phyloP scores from a whole-genome alignment of 2,797 vertebrate genomes.

The Phrynocephalus guinanensis region DNA sequence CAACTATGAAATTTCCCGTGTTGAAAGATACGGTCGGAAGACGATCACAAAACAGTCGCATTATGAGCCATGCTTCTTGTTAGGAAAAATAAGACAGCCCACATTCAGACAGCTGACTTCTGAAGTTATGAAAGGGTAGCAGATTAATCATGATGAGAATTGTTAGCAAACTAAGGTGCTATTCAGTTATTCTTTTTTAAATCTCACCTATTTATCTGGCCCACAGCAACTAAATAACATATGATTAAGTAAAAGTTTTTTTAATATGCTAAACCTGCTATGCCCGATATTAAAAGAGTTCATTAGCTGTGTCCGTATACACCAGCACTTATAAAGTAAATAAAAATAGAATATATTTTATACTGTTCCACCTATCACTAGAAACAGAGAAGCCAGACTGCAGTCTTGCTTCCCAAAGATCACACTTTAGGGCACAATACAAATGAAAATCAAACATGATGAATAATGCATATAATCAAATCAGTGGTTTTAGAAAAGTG shows the following conservation, averaged over 20 bases:
- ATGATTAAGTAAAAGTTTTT: slow-evolving; percentile 1
- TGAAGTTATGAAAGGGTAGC: not conserved
- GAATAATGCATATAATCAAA: slow-evolving; percentile 41
- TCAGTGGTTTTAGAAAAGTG: slow-evolving; percentile 18
- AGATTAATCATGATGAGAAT: not conserved
- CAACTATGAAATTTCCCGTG: not conserved
- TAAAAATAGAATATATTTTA: too few species aligned
- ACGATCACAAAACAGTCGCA: slow-evolving; percentile 41
- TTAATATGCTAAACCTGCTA: not conserved
- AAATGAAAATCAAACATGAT: slow-evolving; percentile 31
- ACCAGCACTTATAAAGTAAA: not conserved
- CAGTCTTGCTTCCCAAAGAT: slow-evolving; percentile 17
- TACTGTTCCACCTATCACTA: not conserved
- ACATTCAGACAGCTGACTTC: not conserved
- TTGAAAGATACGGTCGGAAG: slow-evolving; percentile 2
- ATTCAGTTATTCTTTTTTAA: not conserved
- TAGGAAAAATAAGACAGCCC: not conserved
- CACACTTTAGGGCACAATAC: slow-evolving; percentile 26
- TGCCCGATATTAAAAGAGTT: not conserved
- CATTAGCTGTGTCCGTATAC: not conserved
- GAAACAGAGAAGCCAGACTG: slow-evolving; percentile 12
- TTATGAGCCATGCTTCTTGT: not conserved
- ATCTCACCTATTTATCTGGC: not conserved
- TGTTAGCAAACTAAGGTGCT: slow-evolving; percentile 14
- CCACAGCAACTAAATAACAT: not conserved